phyloP scores from a whole-genome alignment of 2,888 invertebrate genomes.

The Sarcophaga variegata region DNA sequence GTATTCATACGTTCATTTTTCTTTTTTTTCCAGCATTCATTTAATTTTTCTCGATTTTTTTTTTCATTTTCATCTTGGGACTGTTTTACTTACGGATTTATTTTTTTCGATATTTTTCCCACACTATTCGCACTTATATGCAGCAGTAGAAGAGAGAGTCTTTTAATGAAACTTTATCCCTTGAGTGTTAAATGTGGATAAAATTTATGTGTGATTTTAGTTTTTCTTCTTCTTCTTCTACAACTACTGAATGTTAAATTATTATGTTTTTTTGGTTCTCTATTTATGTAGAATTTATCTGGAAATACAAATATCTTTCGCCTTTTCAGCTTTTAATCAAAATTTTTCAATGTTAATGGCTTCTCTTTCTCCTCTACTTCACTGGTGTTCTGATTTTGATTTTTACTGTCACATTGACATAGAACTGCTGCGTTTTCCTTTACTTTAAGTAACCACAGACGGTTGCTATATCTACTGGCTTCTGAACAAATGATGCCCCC shows the following conservation, averaged over 20 bases:
- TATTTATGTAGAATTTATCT: no score
- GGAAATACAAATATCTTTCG: background rate
- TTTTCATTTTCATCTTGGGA: conserved; percentile 40
- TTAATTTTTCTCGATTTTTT: conserved; percentile 12
- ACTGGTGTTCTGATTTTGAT: no score
- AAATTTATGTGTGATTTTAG: conserved; percentile 41
- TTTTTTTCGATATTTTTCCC: background rate
- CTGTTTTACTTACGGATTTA: no score
- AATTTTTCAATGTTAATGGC: conserved; percentile 13
- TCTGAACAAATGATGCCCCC: no score
- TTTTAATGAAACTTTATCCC: conserved; percentile 67
- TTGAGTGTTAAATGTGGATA: conserved; percentile 59
- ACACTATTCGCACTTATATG: background rate
- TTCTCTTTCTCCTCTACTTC: background rate
- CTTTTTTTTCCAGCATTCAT: conserved; percentile 6
- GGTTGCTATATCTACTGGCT: no score
- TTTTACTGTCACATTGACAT: no score
- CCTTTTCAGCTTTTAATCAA: conserved; percentile 9
- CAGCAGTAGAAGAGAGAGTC: background rate
- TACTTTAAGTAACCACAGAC: no score
- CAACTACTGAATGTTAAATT: conserved; percentile 4
- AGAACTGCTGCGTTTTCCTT: no score
- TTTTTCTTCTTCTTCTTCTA: background rate
- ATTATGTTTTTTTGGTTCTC: no score
- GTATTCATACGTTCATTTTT: no score